Evolutionary conservation across 2,113 vertebrate species (phyloP), one percentile per base, ranked within the genome.

Genomic region (Xyliphius kryptos): DNA sequence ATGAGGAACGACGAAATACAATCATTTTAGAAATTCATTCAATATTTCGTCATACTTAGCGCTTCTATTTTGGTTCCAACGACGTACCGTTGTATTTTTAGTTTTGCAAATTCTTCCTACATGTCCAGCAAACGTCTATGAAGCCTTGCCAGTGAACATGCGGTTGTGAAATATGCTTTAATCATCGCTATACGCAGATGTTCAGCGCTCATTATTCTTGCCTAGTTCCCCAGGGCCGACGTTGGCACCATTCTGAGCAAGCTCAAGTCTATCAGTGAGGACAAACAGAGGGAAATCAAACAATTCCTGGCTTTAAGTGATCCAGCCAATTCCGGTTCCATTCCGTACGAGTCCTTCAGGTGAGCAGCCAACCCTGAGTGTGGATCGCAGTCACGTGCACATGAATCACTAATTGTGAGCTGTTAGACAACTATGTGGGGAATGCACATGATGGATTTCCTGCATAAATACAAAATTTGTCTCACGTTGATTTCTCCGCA

Each of bases 291-390:
- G 63, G 89, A 93, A 74, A 82, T 95, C 72, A 88, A 82, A 65
- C 84, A 80, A 50, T 59, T 86, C 53, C 85, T 97, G 80, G 54
- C 67, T 50, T 70, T 80, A 10, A 21, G 66, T 65, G 91, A 93
- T 60, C 74, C 74, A 41, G 40, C 47, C 14, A 74, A 75, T 63
- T 85, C 68, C 1, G 86, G 83, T 46, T 59, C 82, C 63, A 71
- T 94, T 63, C 72, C 83, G 5, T 95, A 86, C 64, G 85, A 89
- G 55, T 70, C 79, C 8, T 89, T 97, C 82, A 94, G 94, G 94
- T 90, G 83, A 78, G 56, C 9, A 57, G 20, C 32, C 36, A 22
- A 54, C 19, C 26, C 50, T 17, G 20, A 61, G 53, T 8, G 26
- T 49, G 37, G 19, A 62, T 14, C 49, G 10, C 38, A 26, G 3